phyloP scores from a whole-genome alignment of 37 sponge, comb jelly and placozoan species.

The Aphrocallistes beatrix region DNA sequence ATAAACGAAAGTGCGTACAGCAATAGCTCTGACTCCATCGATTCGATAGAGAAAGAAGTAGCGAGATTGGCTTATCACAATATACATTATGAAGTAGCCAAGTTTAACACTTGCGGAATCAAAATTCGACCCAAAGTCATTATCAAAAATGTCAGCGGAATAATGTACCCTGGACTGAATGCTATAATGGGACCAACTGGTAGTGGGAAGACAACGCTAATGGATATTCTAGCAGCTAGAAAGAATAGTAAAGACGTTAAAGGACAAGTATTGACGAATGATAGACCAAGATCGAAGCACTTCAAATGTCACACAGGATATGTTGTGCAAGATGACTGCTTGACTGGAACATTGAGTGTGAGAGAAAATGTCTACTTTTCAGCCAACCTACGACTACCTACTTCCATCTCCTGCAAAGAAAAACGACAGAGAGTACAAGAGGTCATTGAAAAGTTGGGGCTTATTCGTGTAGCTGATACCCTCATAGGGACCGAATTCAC shows the following conservation, averaged over 20 bases:
- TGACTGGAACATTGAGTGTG: slow-evolving; percentile 71
- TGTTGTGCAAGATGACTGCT: slow-evolving; percentile 53
- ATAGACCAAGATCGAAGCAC: not conserved
- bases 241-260: not conserved
- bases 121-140: not conserved
- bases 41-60: not conserved
- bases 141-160: slow-evolving; percentile 18
- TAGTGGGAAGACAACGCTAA: slow-evolving; percentile 23
- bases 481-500: slow-evolving; percentile 61
- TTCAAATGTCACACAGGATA: slow-evolving; percentile 23
- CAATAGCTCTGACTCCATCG: not conserved
- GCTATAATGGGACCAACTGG: slow-evolving; percentile 29
- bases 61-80: not conserved
- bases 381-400: slow-evolving; percentile 58
- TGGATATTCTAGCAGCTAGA: slow-evolving; percentile 24
- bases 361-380: slow-evolving; percentile 68
- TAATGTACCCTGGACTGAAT: slow-evolving; percentile 25
- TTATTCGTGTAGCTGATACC: slow-evolving; percentile 25
- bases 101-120: not conserved
- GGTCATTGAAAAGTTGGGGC: slow-evolving; percentile 56
- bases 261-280: slow-evolving; percentile 17
- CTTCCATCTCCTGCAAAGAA: slow-evolving; percentile 21
- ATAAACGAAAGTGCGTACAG: no score
- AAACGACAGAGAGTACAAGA: slow-evolving; percentile 46
- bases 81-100: not conserved